Evolutionary conservation across 2,888 invertebrate species (phyloP), one percentile per base, ranked within the genome.

Genomic region (Rhimphoctona megacephalus): DNA sequence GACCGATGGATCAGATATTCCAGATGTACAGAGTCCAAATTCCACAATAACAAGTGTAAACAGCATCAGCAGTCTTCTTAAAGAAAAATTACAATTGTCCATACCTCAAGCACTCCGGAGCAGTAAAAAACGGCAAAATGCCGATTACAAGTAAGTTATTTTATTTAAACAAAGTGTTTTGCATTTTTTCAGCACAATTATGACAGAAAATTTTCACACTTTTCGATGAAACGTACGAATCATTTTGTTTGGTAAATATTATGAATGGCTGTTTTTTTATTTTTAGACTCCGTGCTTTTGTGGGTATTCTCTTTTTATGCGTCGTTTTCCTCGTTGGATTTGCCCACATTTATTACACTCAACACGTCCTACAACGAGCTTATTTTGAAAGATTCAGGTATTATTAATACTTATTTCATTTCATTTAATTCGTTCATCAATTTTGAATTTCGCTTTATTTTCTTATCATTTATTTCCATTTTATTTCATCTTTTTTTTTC

Each of bases 41-140:
- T 97, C 97, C 91, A 98, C 98, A 8, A 97, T 98, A 90, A 98
- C 98, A 0, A 98, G 97, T 69, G 96, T 98, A 90, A 98, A 98
- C 94, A 98, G 98, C 0, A 96, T 98, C 89, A 97, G 98, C 84
- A 98, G 98, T 92, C 94, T 98, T 79, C 95, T 98, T 19, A 96
- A 97, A 91, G 98, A 98, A 93, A 98, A 98, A 94, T 95, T 98
- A 90, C 97, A 98, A 95, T 97, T 94, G 64, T 92, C 94, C 0
- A 91, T 94, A 84, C 94, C 94, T 5, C 94, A 94, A 72, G 94
- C 93, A 5, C 81, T 94, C 30, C 90, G 94, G 5, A 94, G 90
- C 82, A 94, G 87, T 67, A 93, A 93, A 79, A 92, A 92, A 84
- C 91, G 93, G 0, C 94, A 94, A 77, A 93, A 93, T 89, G 94